A percentile compares a stretch with the other conserved stretches of the same genome.
phyloP scores from a whole-genome alignment of 2,113 vertebrate genomes.

The Chamaetylas fuelleborni region DNA sequence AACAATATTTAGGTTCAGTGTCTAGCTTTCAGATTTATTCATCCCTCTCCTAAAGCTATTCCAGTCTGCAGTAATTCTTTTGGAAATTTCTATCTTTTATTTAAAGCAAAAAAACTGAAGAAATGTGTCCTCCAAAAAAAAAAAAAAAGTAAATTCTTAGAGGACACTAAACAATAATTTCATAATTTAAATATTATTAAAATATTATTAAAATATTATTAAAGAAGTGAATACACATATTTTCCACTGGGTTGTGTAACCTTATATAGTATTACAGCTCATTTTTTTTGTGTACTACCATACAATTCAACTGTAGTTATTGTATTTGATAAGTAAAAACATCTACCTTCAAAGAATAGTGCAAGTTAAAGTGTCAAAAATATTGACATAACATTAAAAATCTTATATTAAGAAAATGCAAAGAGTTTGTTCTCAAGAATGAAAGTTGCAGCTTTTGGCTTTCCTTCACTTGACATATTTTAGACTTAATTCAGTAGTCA shows the following conservation, averaged over 20 bases:
- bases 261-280: neutral
- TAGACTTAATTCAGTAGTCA: slow-evolving; percentile 7
- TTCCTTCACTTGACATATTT: slow-evolving; percentile 17
- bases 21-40: slow-evolving; percentile 43
- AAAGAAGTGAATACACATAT: neutral
- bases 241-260: neutral
- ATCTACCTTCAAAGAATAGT: neutral
- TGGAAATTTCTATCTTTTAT: slow-evolving; percentile 27
- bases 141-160: neutral
- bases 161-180: neutral
- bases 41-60: slow-evolving; percentile 46
- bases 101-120: slow-evolving; percentile 42
- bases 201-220: neutral
- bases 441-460: neutral
- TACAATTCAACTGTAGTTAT: neutral
- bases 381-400: neutral
- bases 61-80: slow-evolving; percentile 32
- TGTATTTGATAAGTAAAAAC: neutral
- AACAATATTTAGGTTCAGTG: slow-evolving; percentile 20
- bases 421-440: neutral
- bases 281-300: neutral
- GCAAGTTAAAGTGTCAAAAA: neutral
- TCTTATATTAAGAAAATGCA: neutral
- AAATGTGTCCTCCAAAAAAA: neutral
- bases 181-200: neutral